phyloP scores from a whole-genome alignment of 2,113 vertebrate genomes.

The Bujurquina vittata region DNA sequence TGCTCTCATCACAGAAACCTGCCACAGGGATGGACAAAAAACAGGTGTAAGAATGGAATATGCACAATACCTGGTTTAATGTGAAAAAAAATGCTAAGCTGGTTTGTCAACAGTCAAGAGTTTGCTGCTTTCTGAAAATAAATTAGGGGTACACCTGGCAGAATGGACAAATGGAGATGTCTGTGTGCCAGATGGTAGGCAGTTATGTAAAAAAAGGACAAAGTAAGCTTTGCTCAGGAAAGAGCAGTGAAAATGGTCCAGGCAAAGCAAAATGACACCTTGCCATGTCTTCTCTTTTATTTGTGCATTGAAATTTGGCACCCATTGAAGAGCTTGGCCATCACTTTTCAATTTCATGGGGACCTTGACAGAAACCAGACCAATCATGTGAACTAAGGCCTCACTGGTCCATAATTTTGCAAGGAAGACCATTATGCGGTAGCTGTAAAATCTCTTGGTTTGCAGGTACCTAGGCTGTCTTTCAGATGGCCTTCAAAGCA shows the following conservation, averaged over 20 bases:
- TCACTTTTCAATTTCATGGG: neutral
- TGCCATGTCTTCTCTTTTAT: neutral
- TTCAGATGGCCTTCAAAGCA: neutral
- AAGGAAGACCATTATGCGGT: neutral
- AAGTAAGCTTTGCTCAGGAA: neutral
- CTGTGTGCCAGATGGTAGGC: neutral
- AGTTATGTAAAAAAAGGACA: neutral
- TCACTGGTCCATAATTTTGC: neutral
- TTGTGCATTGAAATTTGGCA: neutral
- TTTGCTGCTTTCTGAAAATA: slow-evolving; percentile 1
- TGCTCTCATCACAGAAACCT: neutral
- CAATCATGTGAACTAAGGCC: neutral
- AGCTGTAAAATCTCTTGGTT: neutral
- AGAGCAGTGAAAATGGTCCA: neutral
- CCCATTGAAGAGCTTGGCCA: neutral
- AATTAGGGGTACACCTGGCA: neutral
- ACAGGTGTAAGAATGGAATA: neutral
- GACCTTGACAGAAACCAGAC: neutral
- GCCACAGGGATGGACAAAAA: neutral
- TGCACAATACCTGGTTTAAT: neutral
- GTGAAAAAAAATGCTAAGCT: neutral
- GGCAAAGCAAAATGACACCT: neutral
- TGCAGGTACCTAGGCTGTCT: neutral
- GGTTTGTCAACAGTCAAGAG: neutral
- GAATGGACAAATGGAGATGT: slow-evolving; percentile 7